Evolutionary conservation across 2,888 invertebrate genomes (phyloP), one percentile per base, ranked within the genome.

Genomic region (Pristionchus japonicus): DNA sequence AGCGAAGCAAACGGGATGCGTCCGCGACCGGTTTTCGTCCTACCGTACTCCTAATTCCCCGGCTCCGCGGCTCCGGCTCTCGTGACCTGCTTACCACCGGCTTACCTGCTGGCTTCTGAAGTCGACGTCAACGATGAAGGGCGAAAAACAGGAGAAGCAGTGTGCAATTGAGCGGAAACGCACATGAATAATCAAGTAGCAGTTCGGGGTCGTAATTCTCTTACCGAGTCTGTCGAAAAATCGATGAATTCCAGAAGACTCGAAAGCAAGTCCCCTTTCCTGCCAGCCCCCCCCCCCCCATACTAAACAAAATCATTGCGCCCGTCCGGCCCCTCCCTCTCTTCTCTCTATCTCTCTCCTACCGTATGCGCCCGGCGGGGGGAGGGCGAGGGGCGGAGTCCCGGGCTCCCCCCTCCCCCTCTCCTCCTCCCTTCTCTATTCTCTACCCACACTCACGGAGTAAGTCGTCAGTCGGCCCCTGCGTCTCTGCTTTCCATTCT

Each of bases 241-340:
- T 77, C 77, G 77, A 77, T 77, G 47, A 27, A 77, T 77, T 77
- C 43, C 70, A 20, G 17, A 15, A n/a, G n/a, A n/a, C n/a, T n/a
- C n/a, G 77, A 47, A 47, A 40, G 11, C 43, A 47, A 77, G 77
- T 77, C 77, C 77, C 77, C 77, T 43, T 43, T n/a, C n/a, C n/a
- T n/a, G n/a, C 43, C 40, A 4, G 17, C 13, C 37, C 20, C 70
- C 23, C 37, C 70, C 17, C 1, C 70, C 13, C 11, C 40, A n/a
- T 47, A 27, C 77, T 77, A 47, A 77, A 77, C 77, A 77, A 77
- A 77, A 77, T 77, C 77, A 77, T 77, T 77, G 77, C 77, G n/a
- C 77, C 27, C 37, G 70, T 27, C 37, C 3, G 17, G 77, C 34
- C 77, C 37, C 31, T 67, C 64, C 40, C 74, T 74, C 43, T 61